These are phyloP conservation scores for Sander lucioperca DNA, from an alignment of 2,113 vertebrate species.

Conservation along the genomic window DNA sequence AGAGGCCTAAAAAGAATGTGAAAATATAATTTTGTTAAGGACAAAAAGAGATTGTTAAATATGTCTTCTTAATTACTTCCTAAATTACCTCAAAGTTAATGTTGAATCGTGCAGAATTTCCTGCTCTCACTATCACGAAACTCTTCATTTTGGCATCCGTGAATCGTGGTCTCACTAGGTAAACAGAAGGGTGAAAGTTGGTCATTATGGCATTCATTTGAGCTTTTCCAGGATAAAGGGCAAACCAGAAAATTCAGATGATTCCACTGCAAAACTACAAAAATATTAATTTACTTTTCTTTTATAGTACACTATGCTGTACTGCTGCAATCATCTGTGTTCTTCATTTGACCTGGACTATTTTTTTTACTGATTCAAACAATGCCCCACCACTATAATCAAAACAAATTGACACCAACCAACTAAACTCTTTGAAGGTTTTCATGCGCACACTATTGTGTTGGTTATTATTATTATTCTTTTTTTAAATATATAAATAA, in stretches of 20 bases:
- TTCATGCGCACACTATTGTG: not conserved
- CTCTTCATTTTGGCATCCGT: constrained; percentile 85
- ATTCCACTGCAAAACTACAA: not conserved
- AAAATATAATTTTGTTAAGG: not conserved
- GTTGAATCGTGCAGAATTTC: constrained; percentile 86
- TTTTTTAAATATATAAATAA: not conserved
- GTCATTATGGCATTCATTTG: not conserved
- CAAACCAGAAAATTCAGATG: not conserved
- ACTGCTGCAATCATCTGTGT: not conserved
- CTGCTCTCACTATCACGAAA: constrained; percentile 86
- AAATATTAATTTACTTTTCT: too few species aligned
- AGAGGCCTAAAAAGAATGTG: constrained; percentile 81
- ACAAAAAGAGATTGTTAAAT: not conserved
- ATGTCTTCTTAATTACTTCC: not conserved
- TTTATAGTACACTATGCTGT: not conserved
- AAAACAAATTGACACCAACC: not conserved
- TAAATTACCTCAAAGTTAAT: constrained; percentile 89
- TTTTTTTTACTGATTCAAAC: not conserved
- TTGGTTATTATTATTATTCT: not conserved
- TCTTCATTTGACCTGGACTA: not conserved
- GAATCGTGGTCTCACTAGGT: constrained; percentile 88
- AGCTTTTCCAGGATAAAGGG: not conserved
- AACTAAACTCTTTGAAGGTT: not conserved
- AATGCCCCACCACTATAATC: not conserved
- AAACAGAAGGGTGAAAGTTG: constrained; percentile 21